Conservation (phyloP, 2,888 invertebrate species). For the Nasonovia ribisnigri region DNA sequence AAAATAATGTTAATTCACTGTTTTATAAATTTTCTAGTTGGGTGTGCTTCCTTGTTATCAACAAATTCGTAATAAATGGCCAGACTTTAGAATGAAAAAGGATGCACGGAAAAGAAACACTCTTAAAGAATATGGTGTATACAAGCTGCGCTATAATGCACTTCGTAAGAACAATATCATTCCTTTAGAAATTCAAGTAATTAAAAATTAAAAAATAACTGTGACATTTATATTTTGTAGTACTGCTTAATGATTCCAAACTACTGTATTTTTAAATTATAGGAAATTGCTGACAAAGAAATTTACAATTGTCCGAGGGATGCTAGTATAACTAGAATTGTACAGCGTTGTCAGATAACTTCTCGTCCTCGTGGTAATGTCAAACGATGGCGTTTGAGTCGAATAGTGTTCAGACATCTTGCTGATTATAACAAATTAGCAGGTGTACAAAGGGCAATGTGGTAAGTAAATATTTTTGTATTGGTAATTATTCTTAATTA, state of each 20-base stretch:
- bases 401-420: conserved; percentile 90
- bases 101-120: conserved; percentile 87
- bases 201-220: conserved; percentile 40
- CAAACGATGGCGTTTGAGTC: conserved; percentile 85
- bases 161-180: conserved; percentile 87
- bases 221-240: neutral
- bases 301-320: conserved; percentile 83
- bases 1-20: neutral
- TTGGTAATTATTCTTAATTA: neutral
- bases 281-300: conserved; percentile 83
- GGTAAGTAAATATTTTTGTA: conserved; percentile 73
- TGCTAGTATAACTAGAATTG: conserved; percentile 76
- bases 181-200: conserved; percentile 79
- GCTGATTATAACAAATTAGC: conserved; percentile 94
- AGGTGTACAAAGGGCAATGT: conserved; percentile 94
- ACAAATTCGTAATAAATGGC: conserved; percentile 72
- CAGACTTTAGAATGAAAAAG: conserved; percentile 86
- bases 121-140: conserved; percentile 81
- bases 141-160: conserved; percentile 84
- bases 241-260: too few relatives aligned
- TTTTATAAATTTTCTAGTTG: conserved; percentile 1
- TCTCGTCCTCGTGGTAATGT: conserved; percentile 88
- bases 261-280: conserved; percentile 69
- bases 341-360: conserved; percentile 88
- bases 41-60: conserved; percentile 63